These are phyloP conservation scores for Rallus limicola DNA, from an alignment of 2,113 vertebrate genomes.

Conservation along the genomic window DNA sequence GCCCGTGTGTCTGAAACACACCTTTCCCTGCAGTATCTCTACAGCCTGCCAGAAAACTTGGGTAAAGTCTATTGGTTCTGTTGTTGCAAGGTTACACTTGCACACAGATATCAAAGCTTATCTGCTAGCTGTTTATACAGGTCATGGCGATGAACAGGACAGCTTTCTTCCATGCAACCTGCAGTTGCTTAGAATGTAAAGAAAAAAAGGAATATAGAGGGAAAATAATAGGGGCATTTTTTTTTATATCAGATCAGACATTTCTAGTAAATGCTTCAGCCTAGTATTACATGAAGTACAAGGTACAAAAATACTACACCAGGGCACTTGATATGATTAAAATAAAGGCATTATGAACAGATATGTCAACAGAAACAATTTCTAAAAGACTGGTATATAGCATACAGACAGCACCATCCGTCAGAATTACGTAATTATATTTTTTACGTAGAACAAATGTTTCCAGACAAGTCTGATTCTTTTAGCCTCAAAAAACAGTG, in stretches of 20 bases:
- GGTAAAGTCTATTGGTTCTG: background rate
- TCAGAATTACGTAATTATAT: background rate
- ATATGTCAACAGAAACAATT: background rate
- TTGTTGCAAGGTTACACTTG: background rate
- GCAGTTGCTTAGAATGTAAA: background rate
- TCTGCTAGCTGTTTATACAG: background rate
- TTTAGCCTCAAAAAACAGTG: background rate
- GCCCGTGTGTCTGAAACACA: background rate
- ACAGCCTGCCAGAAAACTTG: background rate
- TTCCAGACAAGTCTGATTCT: background rate
- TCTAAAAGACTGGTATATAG: background rate
- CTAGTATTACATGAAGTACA: background rate
- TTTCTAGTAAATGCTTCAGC: background rate
- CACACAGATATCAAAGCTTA: background rate
- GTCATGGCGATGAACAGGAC: background rate
- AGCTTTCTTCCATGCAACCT: background rate
- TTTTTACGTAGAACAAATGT: background rate
- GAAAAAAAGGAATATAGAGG: background rate
- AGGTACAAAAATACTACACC: background rate
- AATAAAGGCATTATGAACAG: background rate
- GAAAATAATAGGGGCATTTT: background rate
- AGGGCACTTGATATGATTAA: background rate
- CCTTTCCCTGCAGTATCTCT: background rate
- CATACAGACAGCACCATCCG: background rate
- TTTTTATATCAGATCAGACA: background rate